Evolutionary conservation across 2,113 vertebrate genomes (phyloP).

Genomic region (Ivindomyrus marchei): DNA sequence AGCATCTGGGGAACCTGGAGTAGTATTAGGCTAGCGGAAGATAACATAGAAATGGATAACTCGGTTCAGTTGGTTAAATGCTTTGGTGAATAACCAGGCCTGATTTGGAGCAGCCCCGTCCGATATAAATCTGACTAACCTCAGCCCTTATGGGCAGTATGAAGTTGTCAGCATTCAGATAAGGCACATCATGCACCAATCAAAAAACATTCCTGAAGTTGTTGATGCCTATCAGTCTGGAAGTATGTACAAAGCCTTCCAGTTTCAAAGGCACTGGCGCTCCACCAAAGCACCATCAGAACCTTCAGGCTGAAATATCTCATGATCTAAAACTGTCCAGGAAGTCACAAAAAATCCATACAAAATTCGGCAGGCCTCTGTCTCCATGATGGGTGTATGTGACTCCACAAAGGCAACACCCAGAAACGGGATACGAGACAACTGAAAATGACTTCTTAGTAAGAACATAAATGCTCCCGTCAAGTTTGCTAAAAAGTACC

Average conservation of each 20-base stretch:
- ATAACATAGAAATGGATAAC: not conserved
- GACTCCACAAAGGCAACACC: not conserved
- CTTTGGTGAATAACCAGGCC: not conserved
- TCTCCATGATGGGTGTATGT: not conserved
- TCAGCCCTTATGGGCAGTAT: not conserved
- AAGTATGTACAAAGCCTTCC: not conserved
- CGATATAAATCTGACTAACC: not conserved
- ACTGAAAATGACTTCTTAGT: not conserved
- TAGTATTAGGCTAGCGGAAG: not conserved
- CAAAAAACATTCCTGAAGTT: not conserved
- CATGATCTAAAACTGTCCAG: not conserved
- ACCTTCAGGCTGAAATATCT: not conserved
- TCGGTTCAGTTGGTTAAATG: not conserved
- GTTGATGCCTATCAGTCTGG: not conserved
- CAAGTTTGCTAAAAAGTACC: not conserved
- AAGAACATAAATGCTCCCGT: not conserved
- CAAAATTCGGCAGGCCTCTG: not conserved
- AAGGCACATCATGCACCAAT: constrained; percentile 2
- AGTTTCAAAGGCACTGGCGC: not conserved
- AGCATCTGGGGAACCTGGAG: not conserved
- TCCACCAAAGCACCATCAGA: not conserved
- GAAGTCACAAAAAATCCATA: constrained; percentile 1
- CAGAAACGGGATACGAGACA: not conserved
- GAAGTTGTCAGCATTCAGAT: not conserved
- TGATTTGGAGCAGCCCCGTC: not conserved